Base-by-base conservation (phyloP, 1,140 invertebrate genomes). In the Rhynchophorus ferrugineus region DNA sequence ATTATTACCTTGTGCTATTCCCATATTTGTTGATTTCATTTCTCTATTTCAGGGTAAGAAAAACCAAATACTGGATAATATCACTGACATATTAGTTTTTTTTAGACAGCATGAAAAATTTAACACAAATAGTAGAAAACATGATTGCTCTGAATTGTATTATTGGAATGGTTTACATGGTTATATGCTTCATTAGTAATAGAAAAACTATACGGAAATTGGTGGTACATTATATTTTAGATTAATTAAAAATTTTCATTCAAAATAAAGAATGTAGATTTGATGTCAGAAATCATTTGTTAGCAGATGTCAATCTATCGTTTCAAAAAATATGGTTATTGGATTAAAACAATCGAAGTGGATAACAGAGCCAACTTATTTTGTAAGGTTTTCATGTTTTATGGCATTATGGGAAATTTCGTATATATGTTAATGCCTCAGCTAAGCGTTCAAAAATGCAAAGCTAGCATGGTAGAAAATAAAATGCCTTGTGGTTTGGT, bases 351-450 rank as follows among this genome's bases (percentile, higher is more conserved):
- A 11, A 44, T 38, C 1, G 38, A 57, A 49, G 52, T 54, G 2
- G 61, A 61, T 8, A 13, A 51, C 2, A 59, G 48, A 18, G 56
- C 61, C 2, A 61, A 56, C n/a, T 50, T 61, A 3, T 58, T 60
- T 24, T 55, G 52, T 6, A 63, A 63, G 50, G 14, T 60, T 2
- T 57, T 64, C 36, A 20, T 64, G 13, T 53, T 55, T 21, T 64
- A 64, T 38, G 58, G 59, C 8, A 48, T 62, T 13, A 8, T 58
- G n/a, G 62, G 62, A 11, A 64, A 63, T 37, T 46, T 62, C 9
- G 44, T 62, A 5, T 64, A 64, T 35, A 54, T 56, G 42, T 19
- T 57, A 17, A 57, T 59, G 43, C 62, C 62, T 1, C 51, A 60
- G 11, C 19, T 64, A 13, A 57, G 48, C n/a, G 47, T 54, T 0